A percentile compares a stretch with the other conserved stretches of the same genome.
Evolutionary conservation across 2,888 invertebrate species (phyloP).

Genomic region (Isotomurus palustris): DNA sequence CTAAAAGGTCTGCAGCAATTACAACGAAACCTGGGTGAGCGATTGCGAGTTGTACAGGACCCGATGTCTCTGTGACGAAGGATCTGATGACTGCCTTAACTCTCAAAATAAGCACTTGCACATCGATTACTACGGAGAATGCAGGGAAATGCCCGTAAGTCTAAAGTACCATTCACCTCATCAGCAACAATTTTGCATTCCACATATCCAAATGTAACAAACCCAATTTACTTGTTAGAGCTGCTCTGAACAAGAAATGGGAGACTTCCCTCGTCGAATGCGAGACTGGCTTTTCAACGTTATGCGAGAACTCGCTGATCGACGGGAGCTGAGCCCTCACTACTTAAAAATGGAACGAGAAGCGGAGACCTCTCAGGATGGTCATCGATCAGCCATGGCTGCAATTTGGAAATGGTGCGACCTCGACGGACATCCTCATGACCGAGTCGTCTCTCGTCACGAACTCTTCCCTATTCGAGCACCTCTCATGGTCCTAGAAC

Average conservation of each 20-base stretch:
- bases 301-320: constrained; percentile 88
- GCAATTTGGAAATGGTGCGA: constrained; percentile 99
- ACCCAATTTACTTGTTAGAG: constrained; percentile 53
- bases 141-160: constrained; percentile 70
- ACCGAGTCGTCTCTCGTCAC: constrained; percentile 50
- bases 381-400: constrained; percentile 81
- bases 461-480: constrained; percentile 82
- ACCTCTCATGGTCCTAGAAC: constrained; percentile 90
- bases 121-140: constrained; percentile 89
- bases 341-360: constrained; percentile 82
- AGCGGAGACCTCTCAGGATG: constrained; percentile 67
- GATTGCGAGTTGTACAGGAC: constrained; percentile 93
- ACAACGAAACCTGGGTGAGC: constrained; percentile 90
- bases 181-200: no score
- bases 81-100: constrained; percentile 60
- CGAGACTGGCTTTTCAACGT: constrained; percentile 98
- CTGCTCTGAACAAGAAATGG: constrained; percentile 79
- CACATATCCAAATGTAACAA: no score
- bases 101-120: constrained; percentile 77
- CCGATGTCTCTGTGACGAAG: constrained; percentile 82
- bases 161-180: no score
- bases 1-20: constrained; percentile 83
- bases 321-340: constrained; percentile 74
- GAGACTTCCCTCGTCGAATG: constrained; percentile 94
- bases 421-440: constrained; percentile 85